Percentiles rank a stretch among this genome's conserved stretches.
Evolutionary conservation across 2,888 invertebrate species (phyloP).

Genomic region (Drosophila putrida): DNA sequence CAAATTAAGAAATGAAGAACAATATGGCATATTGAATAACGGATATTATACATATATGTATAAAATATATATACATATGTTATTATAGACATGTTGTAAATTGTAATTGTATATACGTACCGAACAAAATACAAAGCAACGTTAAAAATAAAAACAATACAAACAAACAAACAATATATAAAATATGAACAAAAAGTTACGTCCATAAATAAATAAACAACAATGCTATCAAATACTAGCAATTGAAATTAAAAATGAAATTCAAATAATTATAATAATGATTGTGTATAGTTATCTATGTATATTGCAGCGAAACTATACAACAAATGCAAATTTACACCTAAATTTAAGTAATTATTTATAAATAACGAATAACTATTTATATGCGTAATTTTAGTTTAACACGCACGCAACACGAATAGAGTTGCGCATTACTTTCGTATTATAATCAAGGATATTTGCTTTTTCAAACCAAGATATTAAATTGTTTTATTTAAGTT

Average conservation of each 20-base stretch:
- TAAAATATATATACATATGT: constrained; percentile 17
- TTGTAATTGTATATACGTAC: constrained; percentile 74
- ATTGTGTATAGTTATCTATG: constrained; percentile 47
- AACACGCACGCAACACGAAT: constrained; percentile 31
- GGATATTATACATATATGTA: constrained; percentile 6
- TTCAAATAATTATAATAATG: constrained; percentile 42
- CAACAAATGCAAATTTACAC: constrained; percentile 48
- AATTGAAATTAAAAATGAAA: constrained; percentile 24
- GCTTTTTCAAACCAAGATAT: constrained; percentile 19
- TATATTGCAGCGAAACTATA: constrained; percentile 29
- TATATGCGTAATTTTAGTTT: constrained; percentile 48
- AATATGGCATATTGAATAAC: constrained; percentile 49
- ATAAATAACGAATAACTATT: constrained; percentile 38
- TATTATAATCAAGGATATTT: constrained; percentile 30
- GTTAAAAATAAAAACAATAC: constrained; percentile 61
- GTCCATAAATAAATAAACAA: constrained; percentile 65
- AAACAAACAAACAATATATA: constrained; percentile 32
- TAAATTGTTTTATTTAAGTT: constrained; percentile 23
- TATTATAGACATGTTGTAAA: constrained; percentile 70
- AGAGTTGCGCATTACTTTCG: constrained; percentile 26
- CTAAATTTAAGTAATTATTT: constrained; percentile 49
- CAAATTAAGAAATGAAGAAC: constrained; percentile 5
- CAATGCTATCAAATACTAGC: constrained; percentile 64
- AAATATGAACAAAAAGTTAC: constrained; percentile 57
- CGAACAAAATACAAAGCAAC: constrained; percentile 68